Conservation (phyloP, 1,140 invertebrate genomes). For the Dreissena rostriformis region DNA sequence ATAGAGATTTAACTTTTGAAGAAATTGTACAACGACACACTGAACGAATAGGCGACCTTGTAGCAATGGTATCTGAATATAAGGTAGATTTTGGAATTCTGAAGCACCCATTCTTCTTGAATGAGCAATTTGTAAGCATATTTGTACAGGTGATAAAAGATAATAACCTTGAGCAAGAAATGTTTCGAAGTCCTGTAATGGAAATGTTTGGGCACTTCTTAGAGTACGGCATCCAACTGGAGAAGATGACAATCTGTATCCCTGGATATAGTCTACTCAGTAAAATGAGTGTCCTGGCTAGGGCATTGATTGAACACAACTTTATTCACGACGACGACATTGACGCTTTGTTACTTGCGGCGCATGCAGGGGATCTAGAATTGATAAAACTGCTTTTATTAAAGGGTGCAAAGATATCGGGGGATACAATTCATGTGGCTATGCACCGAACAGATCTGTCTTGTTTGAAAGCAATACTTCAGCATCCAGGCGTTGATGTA, state of each 20-base stretch:
- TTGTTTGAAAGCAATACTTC: not conserved
- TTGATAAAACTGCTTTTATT: not conserved
- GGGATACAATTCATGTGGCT: slow-evolving; percentile 24
- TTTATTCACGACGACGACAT: not conserved
- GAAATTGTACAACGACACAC: not conserved
- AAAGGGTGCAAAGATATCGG: not conserved
- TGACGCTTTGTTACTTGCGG: not conserved
- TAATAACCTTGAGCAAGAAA: not conserved
- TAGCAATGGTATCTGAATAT: not conserved
- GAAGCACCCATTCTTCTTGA: slow-evolving; percentile 20
- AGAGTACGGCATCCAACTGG: slow-evolving; percentile 28
- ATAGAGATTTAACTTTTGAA: not conserved
- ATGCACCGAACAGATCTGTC: not conserved
- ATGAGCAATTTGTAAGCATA: not conserved
- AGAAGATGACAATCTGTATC: slow-evolving; percentile 15
- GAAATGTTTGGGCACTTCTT: slow-evolving; percentile 29
- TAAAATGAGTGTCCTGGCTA: not conserved
- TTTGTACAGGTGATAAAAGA: slow-evolving; percentile 14
- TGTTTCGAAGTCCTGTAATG: slow-evolving; percentile 29
- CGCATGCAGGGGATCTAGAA: not conserved
- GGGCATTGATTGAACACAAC: not conserved
- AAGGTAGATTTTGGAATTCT: slow-evolving; percentile 34
- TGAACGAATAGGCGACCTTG: not conserved
- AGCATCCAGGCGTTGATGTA: not conserved
- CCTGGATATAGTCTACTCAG: slow-evolving; percentile 15